phyloP scores from a whole-genome alignment of 1,140 invertebrate species.

The Drosophila chauvacae region DNA sequence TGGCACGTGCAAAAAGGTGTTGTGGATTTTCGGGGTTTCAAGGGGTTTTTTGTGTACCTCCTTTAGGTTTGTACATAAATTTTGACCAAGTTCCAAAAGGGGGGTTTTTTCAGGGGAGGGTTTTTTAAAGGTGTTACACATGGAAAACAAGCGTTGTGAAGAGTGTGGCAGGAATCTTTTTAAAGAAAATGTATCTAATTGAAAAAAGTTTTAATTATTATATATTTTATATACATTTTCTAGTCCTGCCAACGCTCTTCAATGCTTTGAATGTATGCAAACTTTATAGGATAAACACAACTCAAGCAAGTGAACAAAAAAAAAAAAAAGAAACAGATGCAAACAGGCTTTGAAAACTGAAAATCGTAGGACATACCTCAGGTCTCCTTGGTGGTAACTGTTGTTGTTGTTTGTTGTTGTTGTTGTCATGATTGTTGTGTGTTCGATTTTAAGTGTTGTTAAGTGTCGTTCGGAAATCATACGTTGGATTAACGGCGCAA shows the following conservation, averaged over 20 bases:
- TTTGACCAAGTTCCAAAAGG: conserved; percentile 27
- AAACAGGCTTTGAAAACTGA: conserved; percentile 57
- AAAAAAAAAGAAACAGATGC: conserved; percentile 27
- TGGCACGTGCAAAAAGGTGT: conserved; percentile 43
- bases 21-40: background rate
- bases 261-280: conserved; percentile 23
- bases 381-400: conserved; percentile 92
- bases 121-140: conserved; percentile 12
- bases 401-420: conserved; percentile 84
- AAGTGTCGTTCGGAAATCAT: conserved; percentile 59
- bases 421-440: conserved; percentile 50
- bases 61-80: conserved; percentile 11
- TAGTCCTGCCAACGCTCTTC: background rate
- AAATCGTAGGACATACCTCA: conserved; percentile 88
- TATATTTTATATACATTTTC: background rate
- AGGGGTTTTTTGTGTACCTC: conserved; percentile 30
- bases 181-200: too few species aligned
- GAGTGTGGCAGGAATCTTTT: background rate
- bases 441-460: conserved; percentile 28
- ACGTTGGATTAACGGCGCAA: conserved; percentile 68
- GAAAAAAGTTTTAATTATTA: too few species aligned
- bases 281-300: conserved; percentile 21
- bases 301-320: conserved; percentile 38
- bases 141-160: conserved; percentile 38
- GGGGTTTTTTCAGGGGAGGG: background rate